Conservation (phyloP, 2,797 vertebrate genomes). For the Scolopax bukidnonensis region DNA sequence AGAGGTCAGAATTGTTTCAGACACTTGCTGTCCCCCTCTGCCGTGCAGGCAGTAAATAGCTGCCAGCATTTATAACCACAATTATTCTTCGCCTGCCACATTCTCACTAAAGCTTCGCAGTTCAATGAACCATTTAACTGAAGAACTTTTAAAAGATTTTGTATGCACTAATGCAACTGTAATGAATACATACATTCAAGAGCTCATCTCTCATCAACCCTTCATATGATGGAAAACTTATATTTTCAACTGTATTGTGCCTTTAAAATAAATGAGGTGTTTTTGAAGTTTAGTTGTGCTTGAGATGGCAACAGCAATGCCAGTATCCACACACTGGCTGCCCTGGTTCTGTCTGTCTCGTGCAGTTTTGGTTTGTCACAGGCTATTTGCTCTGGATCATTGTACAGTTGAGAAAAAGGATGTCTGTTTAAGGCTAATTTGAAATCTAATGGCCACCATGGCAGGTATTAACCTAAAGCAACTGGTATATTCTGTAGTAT, state of each 20-base stretch:
- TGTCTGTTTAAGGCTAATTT: not conserved
- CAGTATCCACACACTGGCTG: not conserved
- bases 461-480: not conserved
- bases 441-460: not conserved
- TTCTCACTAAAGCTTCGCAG: not conserved
- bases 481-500: not conserved
- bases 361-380: not conserved
- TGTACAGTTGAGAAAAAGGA: not conserved
- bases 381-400: not conserved
- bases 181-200: not conserved
- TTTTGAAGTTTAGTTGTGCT: not conserved
- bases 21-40: not conserved
- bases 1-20: not conserved
- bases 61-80: not conserved
- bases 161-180: not conserved
- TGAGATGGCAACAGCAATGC: not conserved
- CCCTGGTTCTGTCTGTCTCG: accelerated
- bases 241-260: not conserved
- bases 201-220: not conserved
- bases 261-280: not conserved
- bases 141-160: not conserved
- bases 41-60: not conserved
- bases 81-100: not conserved
- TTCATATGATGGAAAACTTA: not conserved
- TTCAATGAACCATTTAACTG: conserved; percentile 17